Base-by-base conservation (phyloP, 2,113 vertebrate species). In the Zosterops japonicus region DNA sequence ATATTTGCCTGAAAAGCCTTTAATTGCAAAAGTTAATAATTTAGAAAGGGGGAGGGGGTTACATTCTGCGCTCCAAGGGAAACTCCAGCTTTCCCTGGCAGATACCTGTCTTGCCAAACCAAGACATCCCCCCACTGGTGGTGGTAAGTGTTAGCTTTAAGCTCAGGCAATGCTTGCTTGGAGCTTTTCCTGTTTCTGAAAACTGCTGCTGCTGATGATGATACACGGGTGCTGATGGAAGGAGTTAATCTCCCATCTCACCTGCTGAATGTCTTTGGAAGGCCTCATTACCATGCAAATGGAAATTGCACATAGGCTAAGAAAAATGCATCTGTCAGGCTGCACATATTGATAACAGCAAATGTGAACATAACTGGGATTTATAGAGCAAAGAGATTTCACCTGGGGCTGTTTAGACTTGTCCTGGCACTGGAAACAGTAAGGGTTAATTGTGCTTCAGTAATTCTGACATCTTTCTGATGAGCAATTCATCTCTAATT, bases 261-360 rank as follows among this genome's bases (percentile, higher is more conserved):
- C 88, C 88, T 86, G 79, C 92, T 86, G 70, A 83, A 79, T 33
- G 63, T 46, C 59, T 80, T 46, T 61, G 71, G 71, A 92, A 83
- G 39, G 67, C 50, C 91, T 93, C 59, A 90, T 95, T 96, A 88
- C 82, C 59, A 96, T 83, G 92, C 79, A 94, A 94, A 94, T 93
- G 75, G 88, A 77, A 68, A 92, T 83, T 85, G 79, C 47, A 59
- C 41, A 76, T 14, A 42, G 68, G n/a, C 57, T 83, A 63, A 74
- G 93, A 83, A 88, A 94, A 94, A 93, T 90, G 74, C 88, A 35
- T 80, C 75, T 95, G 79, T 83, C 82, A 88, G 59, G 39, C 55
- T 83, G 75, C 71, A 76, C n/a, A 12, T 55, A 88, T 80, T 44
- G 75, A 49, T 69, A 80, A 74, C 55, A 93, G 29, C 42, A 72